These are phyloP conservation scores for Barnardius zonarius DNA, from an alignment of 2,113 vertebrate genomes.

Conservation along the genomic window DNA sequence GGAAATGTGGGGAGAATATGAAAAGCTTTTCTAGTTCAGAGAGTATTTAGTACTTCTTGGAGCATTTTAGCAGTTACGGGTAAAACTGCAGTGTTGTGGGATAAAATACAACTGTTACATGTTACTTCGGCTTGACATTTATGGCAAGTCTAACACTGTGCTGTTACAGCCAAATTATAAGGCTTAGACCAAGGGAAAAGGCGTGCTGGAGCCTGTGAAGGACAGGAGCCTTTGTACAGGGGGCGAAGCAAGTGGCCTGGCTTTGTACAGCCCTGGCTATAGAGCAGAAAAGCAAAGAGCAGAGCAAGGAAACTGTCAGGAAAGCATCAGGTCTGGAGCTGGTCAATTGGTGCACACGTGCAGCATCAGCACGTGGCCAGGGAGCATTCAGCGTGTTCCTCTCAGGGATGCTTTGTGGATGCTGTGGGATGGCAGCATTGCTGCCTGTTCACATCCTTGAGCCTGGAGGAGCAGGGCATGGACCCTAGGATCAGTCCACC, in stretches of 20 bases:
- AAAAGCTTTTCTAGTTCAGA: background rate
- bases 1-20: background rate
- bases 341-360: background rate
- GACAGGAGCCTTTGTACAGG: background rate
- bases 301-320: constrained; percentile 83
- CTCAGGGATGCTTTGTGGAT: background rate
- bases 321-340: constrained; percentile 73
- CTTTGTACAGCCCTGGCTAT: constrained; percentile 43
- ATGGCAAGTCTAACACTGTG: constrained; percentile 4
- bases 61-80: background rate
- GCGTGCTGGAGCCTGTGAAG: background rate
- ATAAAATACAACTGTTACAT: background rate
- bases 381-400: background rate
- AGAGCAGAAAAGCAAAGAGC: constrained; percentile 79
- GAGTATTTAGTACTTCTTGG: background rate
- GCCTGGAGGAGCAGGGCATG: background rate
- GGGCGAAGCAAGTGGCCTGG: background rate
- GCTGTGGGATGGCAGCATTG: background rate
- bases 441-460: background rate
- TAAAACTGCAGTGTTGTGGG: background rate
- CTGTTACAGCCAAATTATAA: constrained; percentile 18
- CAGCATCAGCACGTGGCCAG: background rate
- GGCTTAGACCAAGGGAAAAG: background rate
- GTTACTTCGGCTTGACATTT: constrained; percentile 42
- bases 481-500: background rate